These are phyloP conservation scores for Drosophila yakuba DNA, from an alignment of 1,140 invertebrate genomes.

Conservation along the genomic window DNA sequence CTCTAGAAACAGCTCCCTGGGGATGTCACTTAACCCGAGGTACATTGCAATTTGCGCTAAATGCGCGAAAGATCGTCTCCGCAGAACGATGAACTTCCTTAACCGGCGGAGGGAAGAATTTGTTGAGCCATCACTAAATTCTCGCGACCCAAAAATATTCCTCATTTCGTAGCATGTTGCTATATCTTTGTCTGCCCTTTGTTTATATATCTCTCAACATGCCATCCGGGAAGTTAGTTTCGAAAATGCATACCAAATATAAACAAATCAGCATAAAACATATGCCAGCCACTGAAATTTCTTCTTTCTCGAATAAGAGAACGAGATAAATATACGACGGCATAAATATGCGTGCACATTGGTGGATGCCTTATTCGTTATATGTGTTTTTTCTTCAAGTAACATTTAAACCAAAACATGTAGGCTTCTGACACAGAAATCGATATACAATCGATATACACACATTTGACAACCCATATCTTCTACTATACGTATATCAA, in stretches of 20 bases:
- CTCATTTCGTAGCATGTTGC: constrained; percentile 22
- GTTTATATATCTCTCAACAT: constrained; percentile 82
- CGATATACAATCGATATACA: neutral
- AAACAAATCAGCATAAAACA: constrained; percentile 83
- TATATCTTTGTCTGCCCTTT: constrained; percentile 57
- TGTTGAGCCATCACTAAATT: constrained; percentile 49
- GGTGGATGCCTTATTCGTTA: neutral
- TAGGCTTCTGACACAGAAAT: neutral
- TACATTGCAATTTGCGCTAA: constrained; percentile 75
- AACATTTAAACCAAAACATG: neutral
- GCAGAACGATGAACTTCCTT: constrained; percentile 31
- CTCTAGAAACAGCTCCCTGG: constrained; percentile 28
- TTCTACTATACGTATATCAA: too few relatives aligned
- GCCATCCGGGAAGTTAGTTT: constrained; percentile 82
- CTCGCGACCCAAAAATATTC: constrained; percentile 24
- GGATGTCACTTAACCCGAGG: constrained; percentile 52
- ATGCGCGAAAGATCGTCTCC: constrained; percentile 59
- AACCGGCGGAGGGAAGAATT: constrained; percentile 2
- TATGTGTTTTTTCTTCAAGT: constrained; percentile 1
- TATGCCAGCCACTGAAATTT: constrained; percentile 56
- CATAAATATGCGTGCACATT: constrained; percentile 22
- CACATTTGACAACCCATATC: too few relatives aligned
- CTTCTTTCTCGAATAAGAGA: constrained; percentile 22
- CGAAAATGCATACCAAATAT: constrained; percentile 78
- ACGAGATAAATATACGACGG: constrained; percentile 33